Percentiles rank a stretch among this genome's conserved stretches.
Conservation (phyloP, 2,113 vertebrate genomes). For the western clawed frog (Xenopus tropicalis) region DNA sequence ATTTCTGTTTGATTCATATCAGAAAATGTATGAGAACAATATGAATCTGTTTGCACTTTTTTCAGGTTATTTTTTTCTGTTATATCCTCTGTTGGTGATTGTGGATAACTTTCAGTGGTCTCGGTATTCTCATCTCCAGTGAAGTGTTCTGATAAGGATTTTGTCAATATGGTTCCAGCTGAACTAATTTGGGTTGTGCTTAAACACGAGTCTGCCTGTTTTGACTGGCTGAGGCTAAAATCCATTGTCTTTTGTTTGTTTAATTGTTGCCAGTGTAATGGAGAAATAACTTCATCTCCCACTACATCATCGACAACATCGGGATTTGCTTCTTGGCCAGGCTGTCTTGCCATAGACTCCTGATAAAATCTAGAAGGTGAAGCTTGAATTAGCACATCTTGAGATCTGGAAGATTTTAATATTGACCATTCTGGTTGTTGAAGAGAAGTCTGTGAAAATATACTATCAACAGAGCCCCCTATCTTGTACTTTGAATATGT, state of each 20-base stretch:
- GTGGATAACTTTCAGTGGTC: no score
- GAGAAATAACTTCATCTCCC: conserved; percentile 44
- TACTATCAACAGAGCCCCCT: conserved; percentile 34
- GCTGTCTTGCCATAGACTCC: not conserved
- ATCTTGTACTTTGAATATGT: not conserved
- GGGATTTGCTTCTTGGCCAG: not conserved
- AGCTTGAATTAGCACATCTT: conserved; percentile 1
- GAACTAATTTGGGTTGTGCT: not conserved
- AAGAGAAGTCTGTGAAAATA: conserved; percentile 21
- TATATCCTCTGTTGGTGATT: not conserved
- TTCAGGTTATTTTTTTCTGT: not conserved
- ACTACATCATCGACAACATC: conserved; percentile 44
- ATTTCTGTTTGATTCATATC: not conserved
- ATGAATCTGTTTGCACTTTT: not conserved
- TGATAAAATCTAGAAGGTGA: not conserved
- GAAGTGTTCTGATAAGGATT: conserved; percentile 11
- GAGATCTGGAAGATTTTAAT: conserved; percentile 18
- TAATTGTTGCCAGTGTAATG: not conserved
- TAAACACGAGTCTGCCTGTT: not conserved
- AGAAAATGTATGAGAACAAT: not conserved
- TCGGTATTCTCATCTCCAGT: not conserved
- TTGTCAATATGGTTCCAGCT: not conserved
- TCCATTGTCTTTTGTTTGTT: not conserved
- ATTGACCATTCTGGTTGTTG: conserved; percentile 32
- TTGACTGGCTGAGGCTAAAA: not conserved